Conservation (phyloP, 1,140 invertebrate species). For the Tenebrio molitor region DNA sequence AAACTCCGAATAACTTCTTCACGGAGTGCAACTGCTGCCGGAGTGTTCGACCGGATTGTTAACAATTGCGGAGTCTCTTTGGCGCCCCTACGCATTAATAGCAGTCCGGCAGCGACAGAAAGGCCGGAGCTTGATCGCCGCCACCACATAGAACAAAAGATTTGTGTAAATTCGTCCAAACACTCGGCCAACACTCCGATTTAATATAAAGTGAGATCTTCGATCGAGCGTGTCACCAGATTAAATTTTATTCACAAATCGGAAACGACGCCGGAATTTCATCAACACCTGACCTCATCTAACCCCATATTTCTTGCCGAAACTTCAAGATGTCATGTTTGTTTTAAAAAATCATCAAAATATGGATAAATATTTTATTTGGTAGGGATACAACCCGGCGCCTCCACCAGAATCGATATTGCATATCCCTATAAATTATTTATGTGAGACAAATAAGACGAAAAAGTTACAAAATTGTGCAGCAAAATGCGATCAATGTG, state of each 20-base stretch:
- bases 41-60: constrained; percentile 17
- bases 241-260: constrained; percentile 12
- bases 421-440: too few species aligned
- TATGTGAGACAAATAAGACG: too few species aligned
- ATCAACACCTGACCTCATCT: neutral
- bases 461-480: too few species aligned
- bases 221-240: constrained; percentile 7
- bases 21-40: too few species aligned
- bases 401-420: too few species aligned
- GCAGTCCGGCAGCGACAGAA: constrained; percentile 25
- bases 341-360: neutral
- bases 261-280: neutral
- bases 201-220: constrained; percentile 28
- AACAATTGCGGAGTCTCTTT: constrained; percentile 30
- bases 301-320: too few species aligned
- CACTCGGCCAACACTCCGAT: constrained; percentile 25
- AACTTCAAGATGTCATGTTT: too few species aligned
- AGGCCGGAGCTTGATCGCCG: constrained; percentile 2
- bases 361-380: too few species aligned
- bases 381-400: too few species aligned
- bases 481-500: too few species aligned
- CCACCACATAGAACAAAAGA: constrained; percentile 14
- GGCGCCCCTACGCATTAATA: constrained; percentile 39
- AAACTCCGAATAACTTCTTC: constrained; percentile 28
- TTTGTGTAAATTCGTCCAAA: constrained; percentile 20